Percentiles rank a stretch among this genome's conserved stretches.
These are phyloP conservation scores for Lasioglossum pauxillum DNA, from an alignment of 2,888 invertebrate genomes.

Conservation along the genomic window DNA sequence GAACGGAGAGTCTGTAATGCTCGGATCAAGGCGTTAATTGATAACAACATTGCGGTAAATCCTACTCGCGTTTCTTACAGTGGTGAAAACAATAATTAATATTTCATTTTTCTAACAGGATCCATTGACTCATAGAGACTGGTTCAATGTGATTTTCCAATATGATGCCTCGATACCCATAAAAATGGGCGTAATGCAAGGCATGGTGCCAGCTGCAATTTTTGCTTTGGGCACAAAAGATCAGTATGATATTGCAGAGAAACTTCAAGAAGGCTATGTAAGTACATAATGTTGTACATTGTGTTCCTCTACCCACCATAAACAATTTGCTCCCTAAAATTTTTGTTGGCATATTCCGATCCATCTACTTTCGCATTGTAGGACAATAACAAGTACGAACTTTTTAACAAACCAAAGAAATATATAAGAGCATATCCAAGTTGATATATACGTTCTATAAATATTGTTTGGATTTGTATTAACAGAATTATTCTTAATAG, in stretches of 20 bases:
- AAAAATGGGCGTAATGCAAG: conserved; percentile 81
- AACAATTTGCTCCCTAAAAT: background rate
- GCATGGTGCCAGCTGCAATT: conserved; percentile 85
- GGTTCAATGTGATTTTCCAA: conserved; percentile 41
- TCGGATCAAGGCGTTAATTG: conserved; percentile 24
- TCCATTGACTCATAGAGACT: conserved; percentile 37
- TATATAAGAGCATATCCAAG: background rate
- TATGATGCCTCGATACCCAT: conserved; percentile 78
- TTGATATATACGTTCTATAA: background rate
- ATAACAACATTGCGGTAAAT: conserved; percentile 35
- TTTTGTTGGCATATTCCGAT: background rate
- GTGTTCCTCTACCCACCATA: background rate
- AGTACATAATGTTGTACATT: conserved; percentile 48
- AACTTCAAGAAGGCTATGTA: conserved; percentile 80
- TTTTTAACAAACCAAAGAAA: background rate
- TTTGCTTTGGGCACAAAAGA: conserved; percentile 84
- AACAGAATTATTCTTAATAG: conserved; percentile 79
- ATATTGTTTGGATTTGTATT: background rate
- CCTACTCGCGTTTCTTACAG: background rate
- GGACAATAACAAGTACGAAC: background rate
- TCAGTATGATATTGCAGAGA: conserved; percentile 82
- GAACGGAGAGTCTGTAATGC: conserved; percentile 36
- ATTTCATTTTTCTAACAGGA: conserved; percentile 20
- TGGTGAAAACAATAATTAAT: background rate
- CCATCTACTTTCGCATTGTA: background rate